These are phyloP conservation scores for Beris morrisii DNA, from an alignment of 2,888 invertebrate genomes.

Conservation along the genomic window DNA sequence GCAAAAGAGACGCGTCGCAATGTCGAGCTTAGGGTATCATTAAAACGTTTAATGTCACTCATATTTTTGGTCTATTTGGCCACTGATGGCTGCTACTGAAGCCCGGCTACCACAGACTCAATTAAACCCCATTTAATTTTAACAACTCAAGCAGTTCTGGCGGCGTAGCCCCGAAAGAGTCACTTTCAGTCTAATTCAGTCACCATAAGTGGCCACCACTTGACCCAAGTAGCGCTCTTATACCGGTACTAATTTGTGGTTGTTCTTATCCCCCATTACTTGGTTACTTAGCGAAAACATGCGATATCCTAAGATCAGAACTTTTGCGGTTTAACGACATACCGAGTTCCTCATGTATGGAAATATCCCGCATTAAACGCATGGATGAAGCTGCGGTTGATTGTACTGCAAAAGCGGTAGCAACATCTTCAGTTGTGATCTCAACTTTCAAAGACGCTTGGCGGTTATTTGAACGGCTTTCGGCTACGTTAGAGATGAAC, in stretches of 20 bases:
- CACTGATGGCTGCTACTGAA: neutral
- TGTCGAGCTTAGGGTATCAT: constrained; percentile 27
- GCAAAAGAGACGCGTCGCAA: constrained; percentile 1
- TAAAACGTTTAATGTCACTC: constrained; percentile 28
- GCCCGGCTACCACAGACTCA: constrained; percentile 15
- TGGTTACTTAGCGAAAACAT: too few relatives aligned
- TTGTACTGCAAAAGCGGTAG: too few relatives aligned
- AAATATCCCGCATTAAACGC: too few relatives aligned
- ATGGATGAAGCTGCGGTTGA: too few relatives aligned
- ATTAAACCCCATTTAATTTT: constrained; percentile 23
- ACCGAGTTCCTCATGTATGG: too few relatives aligned
- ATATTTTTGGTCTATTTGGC: neutral
- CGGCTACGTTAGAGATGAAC: too few relatives aligned
- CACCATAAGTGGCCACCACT: constrained; percentile 29
- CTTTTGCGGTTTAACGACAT: too few relatives aligned
- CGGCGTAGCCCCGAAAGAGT: constrained; percentile 13
- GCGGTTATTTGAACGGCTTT: too few relatives aligned
- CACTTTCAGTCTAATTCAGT: constrained; percentile 30
- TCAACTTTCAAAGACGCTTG: too few relatives aligned
- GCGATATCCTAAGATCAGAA: too few relatives aligned
- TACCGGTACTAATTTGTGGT: neutral
- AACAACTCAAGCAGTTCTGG: neutral
- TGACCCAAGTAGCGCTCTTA: constrained; percentile 20
- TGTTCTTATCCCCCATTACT: neutral
- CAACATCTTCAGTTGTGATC: too few relatives aligned